Percentiles rank a stretch among this genome's conserved stretches.
Evolutionary conservation across 2,113 vertebrate species (phyloP).

Genomic region (Myiozetetes cayanensis): DNA sequence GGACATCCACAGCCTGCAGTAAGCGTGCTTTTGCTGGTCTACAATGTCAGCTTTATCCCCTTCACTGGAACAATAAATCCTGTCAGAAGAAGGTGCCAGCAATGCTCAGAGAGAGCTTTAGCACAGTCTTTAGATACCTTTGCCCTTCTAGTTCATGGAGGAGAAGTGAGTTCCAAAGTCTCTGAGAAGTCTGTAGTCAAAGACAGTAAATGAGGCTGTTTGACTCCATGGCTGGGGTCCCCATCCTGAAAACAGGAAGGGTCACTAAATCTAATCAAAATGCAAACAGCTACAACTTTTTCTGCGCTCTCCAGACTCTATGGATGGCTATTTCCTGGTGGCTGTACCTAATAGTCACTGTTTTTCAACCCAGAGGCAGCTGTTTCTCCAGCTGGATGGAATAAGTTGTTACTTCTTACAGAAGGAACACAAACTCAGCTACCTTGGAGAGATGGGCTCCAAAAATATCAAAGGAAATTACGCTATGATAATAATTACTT

Average conservation of each 20-base stretch:
- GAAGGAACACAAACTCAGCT: background rate
- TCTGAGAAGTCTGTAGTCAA: background rate
- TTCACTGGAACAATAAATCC: background rate
- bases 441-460: background rate
- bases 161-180: background rate
- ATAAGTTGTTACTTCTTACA: background rate
- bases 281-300: background rate
- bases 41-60: background rate
- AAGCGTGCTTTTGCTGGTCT: background rate
- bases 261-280: background rate
- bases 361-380: background rate
- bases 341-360: background rate
- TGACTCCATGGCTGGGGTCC: background rate
- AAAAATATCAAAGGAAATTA: constrained; percentile 18
- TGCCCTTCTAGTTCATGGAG: background rate
- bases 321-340: background rate
- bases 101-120: background rate
- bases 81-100: background rate
- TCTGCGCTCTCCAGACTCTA: background rate
- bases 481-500: background rate
- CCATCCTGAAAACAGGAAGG: background rate
- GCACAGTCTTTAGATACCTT: background rate
- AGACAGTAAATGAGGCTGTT: background rate
- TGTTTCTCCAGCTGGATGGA: background rate
- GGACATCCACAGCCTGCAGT: background rate